Base-by-base conservation (phyloP, 2,797 vertebrate species). In the Spea hammondii region DNA sequence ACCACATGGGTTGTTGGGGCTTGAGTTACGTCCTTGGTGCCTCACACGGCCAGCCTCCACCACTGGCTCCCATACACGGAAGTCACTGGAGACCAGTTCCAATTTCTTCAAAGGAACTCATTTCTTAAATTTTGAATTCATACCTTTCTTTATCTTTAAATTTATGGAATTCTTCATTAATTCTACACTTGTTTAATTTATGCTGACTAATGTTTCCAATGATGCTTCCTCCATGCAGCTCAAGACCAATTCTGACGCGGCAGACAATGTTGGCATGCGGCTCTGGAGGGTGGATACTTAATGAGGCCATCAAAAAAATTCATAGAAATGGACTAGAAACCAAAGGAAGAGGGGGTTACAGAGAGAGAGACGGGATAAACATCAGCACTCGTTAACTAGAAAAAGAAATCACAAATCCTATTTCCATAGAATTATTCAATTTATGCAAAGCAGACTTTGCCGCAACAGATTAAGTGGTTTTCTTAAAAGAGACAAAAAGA, bases 391-490 rank as follows among this genome's bases (percentile, higher is more conserved):
- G 55, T 66, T 75, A 79, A 79, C 72, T 65, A 79, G 72, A 65
- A 75, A 62, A 75, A 67, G 57, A 79, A 79, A 75, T 75, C 49
- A 79, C 72, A 79, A 65, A 70, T 79, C 66, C 70, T 75, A 55
- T 73, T 69, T 75, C 50, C 72, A 74, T 65, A 57, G 74, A 79
- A 79, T 79, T 70, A 54, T 65, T 70, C 78, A 74, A 79, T 50
- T 79, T 79, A 79, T 70, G 57, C 72, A 79, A 57, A 70, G 46
- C 47, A 45, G 44, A 32, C 32, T 60, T 65, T 5, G 13, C 8
- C 6, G 6, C 47, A 62, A 14, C 46, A 78, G 62, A 71, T 32
- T 71, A 64, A 77, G 64, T 62, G 53, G 67, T 62, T 59, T 69
- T 8, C 1, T 62, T 14, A 49, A 69, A 69, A 69, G 67, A 53